phyloP scores from a whole-genome alignment of 35 echinoderm and acorn worm genomes.

The Apostichopus californicus region DNA sequence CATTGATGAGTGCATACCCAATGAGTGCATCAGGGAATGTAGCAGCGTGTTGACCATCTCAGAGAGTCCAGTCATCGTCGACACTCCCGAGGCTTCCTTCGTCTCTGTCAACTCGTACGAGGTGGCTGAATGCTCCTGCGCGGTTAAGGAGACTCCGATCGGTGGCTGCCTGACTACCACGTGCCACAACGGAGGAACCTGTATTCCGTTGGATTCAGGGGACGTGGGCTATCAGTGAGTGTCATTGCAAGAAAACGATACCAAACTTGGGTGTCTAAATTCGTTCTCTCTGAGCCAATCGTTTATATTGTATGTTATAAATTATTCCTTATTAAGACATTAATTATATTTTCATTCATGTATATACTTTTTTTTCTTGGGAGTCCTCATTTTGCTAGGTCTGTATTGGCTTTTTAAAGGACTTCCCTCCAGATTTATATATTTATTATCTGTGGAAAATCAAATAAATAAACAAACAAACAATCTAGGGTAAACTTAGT shows the following conservation, averaged over 20 bases:
- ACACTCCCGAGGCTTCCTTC: background rate
- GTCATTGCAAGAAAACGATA: background rate
- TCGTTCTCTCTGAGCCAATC: too few relatives aligned
- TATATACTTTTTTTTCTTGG: too few relatives aligned
- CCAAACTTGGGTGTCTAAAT: too few relatives aligned
- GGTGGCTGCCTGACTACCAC: slow-evolving; percentile 37
- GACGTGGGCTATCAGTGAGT: slow-evolving; percentile 50
- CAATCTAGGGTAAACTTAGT: too few relatives aligned
- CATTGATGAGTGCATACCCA: slow-evolving; percentile 41
- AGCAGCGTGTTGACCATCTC: slow-evolving; percentile 35
- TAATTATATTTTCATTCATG: too few relatives aligned
- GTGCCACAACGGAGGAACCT: slow-evolving; percentile 45
- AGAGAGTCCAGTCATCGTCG: background rate
- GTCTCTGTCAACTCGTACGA: slow-evolving; percentile 48
- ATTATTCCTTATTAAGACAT: too few relatives aligned
- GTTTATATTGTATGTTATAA: too few relatives aligned
- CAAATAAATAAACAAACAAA: too few relatives aligned
- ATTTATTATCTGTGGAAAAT: too few relatives aligned
- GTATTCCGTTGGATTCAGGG: background rate
- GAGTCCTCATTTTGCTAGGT: too few relatives aligned
- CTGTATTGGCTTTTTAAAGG: too few relatives aligned
- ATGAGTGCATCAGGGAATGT: slow-evolving; percentile 16
- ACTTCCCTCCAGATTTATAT: too few relatives aligned
- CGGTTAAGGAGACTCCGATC: background rate
- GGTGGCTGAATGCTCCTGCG: slow-evolving; percentile 15